These are phyloP conservation scores for Hyles euphorbiae DNA, from an alignment of 1,140 invertebrate species.

Conservation along the genomic window DNA sequence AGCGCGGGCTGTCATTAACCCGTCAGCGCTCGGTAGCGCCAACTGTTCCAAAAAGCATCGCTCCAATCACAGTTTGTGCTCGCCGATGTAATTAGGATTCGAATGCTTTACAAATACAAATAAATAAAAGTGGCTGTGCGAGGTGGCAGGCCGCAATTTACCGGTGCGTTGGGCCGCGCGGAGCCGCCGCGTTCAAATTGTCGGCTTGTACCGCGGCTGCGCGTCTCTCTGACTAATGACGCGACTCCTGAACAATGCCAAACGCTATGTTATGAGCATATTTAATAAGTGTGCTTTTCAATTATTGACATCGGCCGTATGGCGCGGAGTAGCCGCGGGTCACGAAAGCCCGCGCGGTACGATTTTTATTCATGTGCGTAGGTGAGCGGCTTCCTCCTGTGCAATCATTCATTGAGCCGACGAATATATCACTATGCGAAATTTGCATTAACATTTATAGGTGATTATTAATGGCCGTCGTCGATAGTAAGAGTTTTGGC, in stretches of 20 bases:
- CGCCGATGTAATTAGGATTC: constrained; percentile 63
- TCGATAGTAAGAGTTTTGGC: too few relatives aligned
- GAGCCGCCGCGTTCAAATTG: constrained; percentile 51
- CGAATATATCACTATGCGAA: too few relatives aligned
- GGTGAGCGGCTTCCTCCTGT: constrained; percentile 8
- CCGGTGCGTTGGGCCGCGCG: constrained; percentile 27
- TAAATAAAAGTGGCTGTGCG: constrained; percentile 64
- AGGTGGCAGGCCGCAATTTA: constrained; percentile 67
- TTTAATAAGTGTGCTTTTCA: constrained; percentile 46
- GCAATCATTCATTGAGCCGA: too few relatives aligned
- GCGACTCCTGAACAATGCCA: constrained; percentile 37
- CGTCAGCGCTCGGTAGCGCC: constrained; percentile 51
- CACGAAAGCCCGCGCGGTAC: constrained; percentile 10
- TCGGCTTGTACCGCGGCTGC: constrained; percentile 32
- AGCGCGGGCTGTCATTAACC: constrained; percentile 64
- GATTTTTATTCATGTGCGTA: constrained; percentile 15
- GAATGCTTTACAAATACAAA: constrained; percentile 67
- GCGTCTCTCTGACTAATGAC: constrained; percentile 67
- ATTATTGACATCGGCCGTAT: constrained; percentile 53
- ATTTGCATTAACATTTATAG: too few relatives aligned
- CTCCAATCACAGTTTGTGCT: constrained; percentile 56
- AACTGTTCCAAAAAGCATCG: constrained; percentile 63
- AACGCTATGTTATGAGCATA: constrained; percentile 43
- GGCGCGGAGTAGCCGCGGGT: constrained; percentile 38
- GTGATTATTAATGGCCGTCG: too few relatives aligned